Evolutionary conservation across 1,140 invertebrate species (phyloP), one percentile per base, ranked within the genome.

Genomic region (Reticulitermes speratus): DNA sequence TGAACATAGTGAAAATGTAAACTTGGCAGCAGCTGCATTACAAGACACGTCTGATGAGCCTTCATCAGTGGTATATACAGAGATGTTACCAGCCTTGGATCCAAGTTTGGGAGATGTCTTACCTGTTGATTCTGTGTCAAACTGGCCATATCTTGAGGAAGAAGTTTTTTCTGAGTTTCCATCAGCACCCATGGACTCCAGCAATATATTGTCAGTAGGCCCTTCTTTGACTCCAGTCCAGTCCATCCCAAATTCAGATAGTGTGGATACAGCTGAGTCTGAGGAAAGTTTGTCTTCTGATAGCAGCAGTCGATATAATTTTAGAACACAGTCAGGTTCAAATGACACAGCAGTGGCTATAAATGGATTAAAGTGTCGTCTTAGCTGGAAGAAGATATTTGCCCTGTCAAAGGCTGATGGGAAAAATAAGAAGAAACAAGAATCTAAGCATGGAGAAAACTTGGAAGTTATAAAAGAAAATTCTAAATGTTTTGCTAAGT

Each of bases 141-240:
- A 86, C n/a, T 86, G 86, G 86, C 86, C 86, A 8, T 86, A 86
- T 59, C 86, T 82, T 23, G 86, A 86, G 75, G 86, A 86, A 30
- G 86, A 86, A 45, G 86, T 86, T 30, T 30, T 84, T 21, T 86
- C 85, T 38, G 85, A 82, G 30, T 55, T 84, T 52, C 44, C n/a
- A 14, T 45, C 48, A 55, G 14, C 84, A 84, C 45, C 25, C 23
- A 52, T 16, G 30, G 84, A 84, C 19, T 55, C 45, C 8, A 55
- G 30, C 32, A 45, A 32, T 84, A 38, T 45, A 55, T 16, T 52
- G 30, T 21, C 16, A 84, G 16, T 32, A 8, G 84, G 11, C 30
- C 6, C 84, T 11, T 30, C 8, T 30, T 30, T 14, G 8, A 12
- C 25, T 30, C 7, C 65, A 75, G 65, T 75, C 8, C 65, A 6